Base-by-base conservation (phyloP, 1,140 invertebrate genomes). In the Xylocopa sonorina region DNA sequence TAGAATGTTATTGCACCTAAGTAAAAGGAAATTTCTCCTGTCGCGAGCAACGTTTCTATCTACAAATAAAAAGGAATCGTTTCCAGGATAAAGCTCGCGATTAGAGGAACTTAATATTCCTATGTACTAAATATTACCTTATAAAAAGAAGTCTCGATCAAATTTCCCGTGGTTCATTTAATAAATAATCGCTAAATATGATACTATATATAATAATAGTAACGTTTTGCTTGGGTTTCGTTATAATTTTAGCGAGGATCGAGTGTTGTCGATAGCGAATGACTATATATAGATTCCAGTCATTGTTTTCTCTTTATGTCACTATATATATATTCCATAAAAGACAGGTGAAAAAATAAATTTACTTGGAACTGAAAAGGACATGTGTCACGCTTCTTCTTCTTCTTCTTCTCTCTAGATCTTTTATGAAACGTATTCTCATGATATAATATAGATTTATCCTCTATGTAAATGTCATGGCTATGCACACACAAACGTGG, bases 391-490 rank as follows among this genome's bases (percentile, higher is more conserved):
- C 3, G 16, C 24, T 27, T 38, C 34, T 24, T 16, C 41, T 62
- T 5, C 14, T 4, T 27, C 7, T 43, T 57, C 9, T 43, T 18
- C n/a, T 27, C 27, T 64, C 24, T 12, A 18, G 3, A 48, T 32
- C 14, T 3, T 60, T 16, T 58, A 9, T 14, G 43, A 75, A 16
- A 29, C 38, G 34, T 43, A 21, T 71, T 63, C 38, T 24, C 21
- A 38, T 62, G 43, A 78, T n/a, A n/a, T n/a, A 72, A 62, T 43
- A 46, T 41, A 63, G 24, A 43, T 58, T 24, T n/a, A n/a, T n/a
- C n/a, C n/a, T 41, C 27, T 78, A 80, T 41, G 63, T 63, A 83
- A 83, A 84, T 84, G 83, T 84, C 83, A 84, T 84, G 83, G 83
- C 69, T 72, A 76, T n/a, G n/a, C 29, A 80, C 48, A 1, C 66